Evolutionary conservation across 2,888 invertebrate species (phyloP).

Genomic region (Gibbula magus): DNA sequence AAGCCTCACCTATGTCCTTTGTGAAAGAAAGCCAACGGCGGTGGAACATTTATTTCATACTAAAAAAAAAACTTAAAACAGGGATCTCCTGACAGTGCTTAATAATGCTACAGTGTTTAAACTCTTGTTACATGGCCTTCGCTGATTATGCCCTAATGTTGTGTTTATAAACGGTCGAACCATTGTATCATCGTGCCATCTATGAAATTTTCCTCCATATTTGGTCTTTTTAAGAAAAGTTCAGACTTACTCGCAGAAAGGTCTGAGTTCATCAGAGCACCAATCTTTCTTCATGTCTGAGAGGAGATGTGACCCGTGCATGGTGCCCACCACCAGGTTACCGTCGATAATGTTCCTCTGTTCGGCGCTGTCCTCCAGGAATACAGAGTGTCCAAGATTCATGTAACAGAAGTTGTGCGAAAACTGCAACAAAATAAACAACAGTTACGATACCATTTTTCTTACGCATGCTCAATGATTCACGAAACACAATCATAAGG

Average conservation of each 20-base stretch:
- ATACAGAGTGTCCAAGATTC: conserved; percentile 62
- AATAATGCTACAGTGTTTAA: too few species aligned
- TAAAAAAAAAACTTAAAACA: too few species aligned
- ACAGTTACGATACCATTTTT: too few species aligned
- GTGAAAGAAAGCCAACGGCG: too few species aligned
- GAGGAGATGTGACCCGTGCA: conserved; percentile 19
- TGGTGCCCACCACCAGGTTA: conserved; percentile 45
- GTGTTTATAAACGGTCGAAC: too few species aligned
- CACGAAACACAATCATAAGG: too few species aligned
- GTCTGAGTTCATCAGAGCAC: not conserved
- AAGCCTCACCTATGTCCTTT: too few species aligned
- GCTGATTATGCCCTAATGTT: too few species aligned
- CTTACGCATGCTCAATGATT: too few species aligned
- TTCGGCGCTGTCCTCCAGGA: conserved; percentile 66
- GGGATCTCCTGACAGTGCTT: too few species aligned
- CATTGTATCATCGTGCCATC: not conserved
- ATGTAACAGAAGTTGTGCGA: conserved; percentile 61
- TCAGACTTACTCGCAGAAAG: not conserved
- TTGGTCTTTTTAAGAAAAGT: not conserved
- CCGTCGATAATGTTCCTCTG: conserved; percentile 46
- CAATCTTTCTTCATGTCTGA: not conserved
- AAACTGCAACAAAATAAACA: conserved; percentile 39
- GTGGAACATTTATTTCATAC: too few species aligned
- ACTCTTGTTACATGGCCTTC: too few species aligned
- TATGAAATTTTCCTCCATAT: not conserved